A percentile compares a stretch with the other conserved stretches of the same genome.
These are phyloP conservation scores for Maccullochella peelii DNA, from an alignment of 2,113 vertebrate genomes.

Conservation along the genomic window DNA sequence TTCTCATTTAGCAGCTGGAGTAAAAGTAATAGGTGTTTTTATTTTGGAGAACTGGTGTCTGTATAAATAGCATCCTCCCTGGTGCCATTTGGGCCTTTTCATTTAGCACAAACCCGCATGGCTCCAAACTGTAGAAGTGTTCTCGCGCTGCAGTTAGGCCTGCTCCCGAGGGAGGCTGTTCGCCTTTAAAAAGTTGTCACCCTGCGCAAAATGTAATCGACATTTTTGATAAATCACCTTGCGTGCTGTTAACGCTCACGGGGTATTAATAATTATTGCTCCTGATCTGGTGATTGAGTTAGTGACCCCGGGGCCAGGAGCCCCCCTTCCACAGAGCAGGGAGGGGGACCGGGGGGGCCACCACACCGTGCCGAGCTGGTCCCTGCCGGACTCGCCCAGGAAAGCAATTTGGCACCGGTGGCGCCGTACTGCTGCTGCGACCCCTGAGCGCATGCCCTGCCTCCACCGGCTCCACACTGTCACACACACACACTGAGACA, in stretches of 20 bases:
- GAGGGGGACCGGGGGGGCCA: neutral
- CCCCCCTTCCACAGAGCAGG: constrained; percentile 16
- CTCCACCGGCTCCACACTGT: constrained; percentile 70
- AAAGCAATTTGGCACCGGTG: constrained; percentile 82
- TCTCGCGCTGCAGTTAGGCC: constrained; percentile 14
- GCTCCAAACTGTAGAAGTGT: neutral
- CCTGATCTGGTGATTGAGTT: constrained; percentile 83
- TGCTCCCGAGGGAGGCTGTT: constrained; percentile 23
- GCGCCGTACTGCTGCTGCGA: constrained; percentile 58
- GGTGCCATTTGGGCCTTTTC: constrained; percentile 11
- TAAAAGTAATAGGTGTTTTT: neutral
- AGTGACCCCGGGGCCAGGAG: constrained; percentile 79
- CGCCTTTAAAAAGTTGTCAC: constrained; percentile 73
- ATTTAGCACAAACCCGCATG: constrained; percentile 24
- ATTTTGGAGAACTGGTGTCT: neutral
- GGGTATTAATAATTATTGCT: constrained; percentile 85
- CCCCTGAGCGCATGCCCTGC: constrained; percentile 66
- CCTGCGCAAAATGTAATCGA: constrained; percentile 77
- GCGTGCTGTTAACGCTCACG: constrained; percentile 79
- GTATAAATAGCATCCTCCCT: neutral
- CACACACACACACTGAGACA: constrained; percentile 63
- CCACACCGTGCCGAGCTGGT: neutral
- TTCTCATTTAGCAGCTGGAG: neutral
- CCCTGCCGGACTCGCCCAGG: constrained; percentile 51
- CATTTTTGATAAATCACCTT: constrained; percentile 84